Evolutionary conservation across 2,888 invertebrate species (phyloP).

Genomic region (Hyles lineata): DNA sequence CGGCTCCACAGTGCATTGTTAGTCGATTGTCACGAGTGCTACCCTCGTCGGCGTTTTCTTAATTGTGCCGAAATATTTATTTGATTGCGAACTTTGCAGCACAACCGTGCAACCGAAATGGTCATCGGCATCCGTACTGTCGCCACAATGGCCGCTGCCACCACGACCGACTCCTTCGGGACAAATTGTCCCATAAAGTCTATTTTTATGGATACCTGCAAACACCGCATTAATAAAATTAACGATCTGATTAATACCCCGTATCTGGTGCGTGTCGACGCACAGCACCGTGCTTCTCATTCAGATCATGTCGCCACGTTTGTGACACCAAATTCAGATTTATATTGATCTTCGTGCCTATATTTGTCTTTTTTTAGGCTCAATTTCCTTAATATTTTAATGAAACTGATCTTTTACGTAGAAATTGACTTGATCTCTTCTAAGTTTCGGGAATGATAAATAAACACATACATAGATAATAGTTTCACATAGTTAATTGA

Average conservation of each 20-base stretch:
- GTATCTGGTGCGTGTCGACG: constrained; percentile 25
- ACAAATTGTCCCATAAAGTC: constrained; percentile 64
- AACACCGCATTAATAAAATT: constrained; percentile 39
- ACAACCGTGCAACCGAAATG: constrained; percentile 81
- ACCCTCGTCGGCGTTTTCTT: constrained; percentile 83
- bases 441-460: too few species aligned
- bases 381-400: not conserved
- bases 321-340: not conserved
- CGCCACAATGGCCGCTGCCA: constrained; percentile 70
- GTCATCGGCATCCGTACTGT: constrained; percentile 79
- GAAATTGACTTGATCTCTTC: too few species aligned
- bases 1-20: constrained; percentile 64
- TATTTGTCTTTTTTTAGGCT: too few species aligned
- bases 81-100: constrained; percentile 82
- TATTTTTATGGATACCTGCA: constrained; percentile 49
- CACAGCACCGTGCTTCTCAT: constrained; percentile 20
- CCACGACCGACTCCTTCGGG: constrained; percentile 53
- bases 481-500: too few species aligned
- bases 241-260: constrained; percentile 37
- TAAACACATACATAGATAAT: too few species aligned
- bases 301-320: not conserved
- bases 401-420: too few species aligned
- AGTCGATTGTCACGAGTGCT: constrained; percentile 81
- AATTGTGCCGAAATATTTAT: constrained; percentile 86
- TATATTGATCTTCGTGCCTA: not conserved